Base-by-base conservation (phyloP, 2,888 invertebrate genomes). In the Drosophila quinaria region DNA sequence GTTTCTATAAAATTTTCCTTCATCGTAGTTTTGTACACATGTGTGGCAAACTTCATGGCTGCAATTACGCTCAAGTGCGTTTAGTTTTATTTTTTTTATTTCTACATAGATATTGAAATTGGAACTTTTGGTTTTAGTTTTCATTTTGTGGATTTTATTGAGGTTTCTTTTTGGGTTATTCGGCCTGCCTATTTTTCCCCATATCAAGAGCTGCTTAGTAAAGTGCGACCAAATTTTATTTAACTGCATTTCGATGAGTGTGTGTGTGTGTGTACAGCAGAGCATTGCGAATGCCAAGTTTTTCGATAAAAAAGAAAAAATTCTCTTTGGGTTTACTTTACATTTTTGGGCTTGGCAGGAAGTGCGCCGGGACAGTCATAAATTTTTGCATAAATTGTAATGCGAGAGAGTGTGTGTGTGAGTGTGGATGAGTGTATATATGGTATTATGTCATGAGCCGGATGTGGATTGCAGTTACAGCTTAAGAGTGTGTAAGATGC, bases 11-110 rank as follows among this genome's bases (percentile, higher is more conserved):
- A 5, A 5, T 25, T 25, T 5, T 6, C 25, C 25, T 5, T 25
- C 5, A 25, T 5, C 5, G 25, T 25, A 25, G 25, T 1, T 25
- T 11, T 47, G 11, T 31, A 10, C 35, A 58, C 47, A 50, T 17
- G 6, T 68, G 55, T 54, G 59, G 47, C 41, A 51, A 49, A 47
- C 62, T 78, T 66, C 56, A 70, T 83, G 80, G 70, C 63, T 73
- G 78, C 89, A 83, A 84, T 84, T 84, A 89, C 89, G 89, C 84
- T 87, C 89, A 83, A 84, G 87, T 84, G 89, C 84, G 81, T 83
- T 83, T 82, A 67, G 82, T 51, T 59, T 74, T 50, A 11, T 42
- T 82, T 80, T 81, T 35, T 52, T 60, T 75, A 17, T 47, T 19
- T 86, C 74, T 81, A 25, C 25, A 29, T 8, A 29, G 8, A 8